phyloP scores from a whole-genome alignment of 2,888 invertebrate species.

The Choreutis nemorana region DNA sequence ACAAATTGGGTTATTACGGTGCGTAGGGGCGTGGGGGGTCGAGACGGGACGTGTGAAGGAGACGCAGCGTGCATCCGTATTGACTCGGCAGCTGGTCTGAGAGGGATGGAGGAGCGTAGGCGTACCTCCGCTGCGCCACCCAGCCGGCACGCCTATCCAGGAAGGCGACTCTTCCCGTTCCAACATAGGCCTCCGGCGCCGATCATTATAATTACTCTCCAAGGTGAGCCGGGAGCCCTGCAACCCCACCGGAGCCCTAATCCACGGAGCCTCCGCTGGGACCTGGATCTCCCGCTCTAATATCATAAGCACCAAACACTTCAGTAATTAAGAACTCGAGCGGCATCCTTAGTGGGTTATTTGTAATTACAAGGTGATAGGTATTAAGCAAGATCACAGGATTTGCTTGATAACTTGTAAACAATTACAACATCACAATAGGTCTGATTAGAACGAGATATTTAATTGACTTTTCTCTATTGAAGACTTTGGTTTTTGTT shows the following conservation, averaged over 20 bases:
- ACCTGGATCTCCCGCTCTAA: conserved; percentile 43
- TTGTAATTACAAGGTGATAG: not conserved
- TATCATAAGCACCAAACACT: conserved; percentile 41
- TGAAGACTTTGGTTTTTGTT: too few relatives aligned
- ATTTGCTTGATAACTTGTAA: too few relatives aligned
- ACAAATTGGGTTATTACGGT: conserved; percentile 68
- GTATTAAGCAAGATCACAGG: too few relatives aligned
- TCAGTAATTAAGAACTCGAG: conserved; percentile 37
- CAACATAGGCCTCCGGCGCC: conserved; percentile 58
- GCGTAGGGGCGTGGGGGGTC: conserved; percentile 50
- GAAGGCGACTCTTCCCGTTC: conserved; percentile 49
- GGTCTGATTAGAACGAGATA: too few relatives aligned
- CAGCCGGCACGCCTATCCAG: conserved; percentile 59
- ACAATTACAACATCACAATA: too few relatives aligned
- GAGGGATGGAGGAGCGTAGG: conserved; percentile 43
- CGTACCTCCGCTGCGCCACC: conserved; percentile 57
- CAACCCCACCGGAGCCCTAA: conserved; percentile 48
- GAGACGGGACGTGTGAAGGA: conserved; percentile 41
- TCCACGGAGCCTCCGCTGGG: conserved; percentile 46
- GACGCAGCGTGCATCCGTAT: conserved; percentile 17
- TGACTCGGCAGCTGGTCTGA: conserved; percentile 19
- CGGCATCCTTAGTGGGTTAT: too few relatives aligned
- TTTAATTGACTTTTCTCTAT: too few relatives aligned
- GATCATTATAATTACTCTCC: conserved; percentile 67
- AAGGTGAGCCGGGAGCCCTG: conserved; percentile 55